phyloP scores from a whole-genome alignment of 2,113 vertebrate species.

The Carettochelys insculpta region DNA sequence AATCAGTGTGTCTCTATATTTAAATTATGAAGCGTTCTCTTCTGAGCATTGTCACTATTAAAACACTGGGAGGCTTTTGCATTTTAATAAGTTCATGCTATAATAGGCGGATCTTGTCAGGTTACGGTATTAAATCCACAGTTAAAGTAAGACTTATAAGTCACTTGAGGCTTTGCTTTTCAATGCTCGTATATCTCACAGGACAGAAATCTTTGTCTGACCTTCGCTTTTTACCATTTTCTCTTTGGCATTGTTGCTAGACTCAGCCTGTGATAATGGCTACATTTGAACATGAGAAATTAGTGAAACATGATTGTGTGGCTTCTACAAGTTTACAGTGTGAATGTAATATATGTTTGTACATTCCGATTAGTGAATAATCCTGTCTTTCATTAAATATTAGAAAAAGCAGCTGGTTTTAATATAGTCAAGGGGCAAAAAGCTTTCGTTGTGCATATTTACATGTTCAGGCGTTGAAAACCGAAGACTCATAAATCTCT shows the following conservation, averaged over 20 bases:
- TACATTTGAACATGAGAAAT: background rate
- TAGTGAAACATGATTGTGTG: background rate
- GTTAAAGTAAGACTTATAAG: background rate
- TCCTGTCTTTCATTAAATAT: conserved; percentile 50
- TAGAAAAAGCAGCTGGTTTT: conserved; percentile 53
- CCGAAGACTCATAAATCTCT: conserved; percentile 64
- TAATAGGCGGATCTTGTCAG: background rate
- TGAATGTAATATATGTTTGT: background rate
- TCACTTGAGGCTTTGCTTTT: background rate
- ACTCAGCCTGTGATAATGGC: background rate
- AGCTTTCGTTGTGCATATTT: conserved; percentile 49
- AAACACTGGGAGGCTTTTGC: background rate
- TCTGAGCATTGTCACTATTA: background rate
- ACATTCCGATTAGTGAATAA: background rate
- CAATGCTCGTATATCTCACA: background rate
- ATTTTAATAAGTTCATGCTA: background rate
- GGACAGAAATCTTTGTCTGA: background rate
- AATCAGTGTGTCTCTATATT: background rate
- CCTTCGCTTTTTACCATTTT: background rate
- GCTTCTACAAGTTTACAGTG: background rate
- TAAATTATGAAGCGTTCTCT: background rate
- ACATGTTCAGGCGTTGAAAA: conserved; percentile 51
- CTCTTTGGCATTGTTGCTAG: background rate
- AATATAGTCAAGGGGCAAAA: conserved; percentile 58
- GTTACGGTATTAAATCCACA: background rate